Conservation (phyloP, 2,888 invertebrate genomes). For the Lissocephala sabroskyi region DNA sequence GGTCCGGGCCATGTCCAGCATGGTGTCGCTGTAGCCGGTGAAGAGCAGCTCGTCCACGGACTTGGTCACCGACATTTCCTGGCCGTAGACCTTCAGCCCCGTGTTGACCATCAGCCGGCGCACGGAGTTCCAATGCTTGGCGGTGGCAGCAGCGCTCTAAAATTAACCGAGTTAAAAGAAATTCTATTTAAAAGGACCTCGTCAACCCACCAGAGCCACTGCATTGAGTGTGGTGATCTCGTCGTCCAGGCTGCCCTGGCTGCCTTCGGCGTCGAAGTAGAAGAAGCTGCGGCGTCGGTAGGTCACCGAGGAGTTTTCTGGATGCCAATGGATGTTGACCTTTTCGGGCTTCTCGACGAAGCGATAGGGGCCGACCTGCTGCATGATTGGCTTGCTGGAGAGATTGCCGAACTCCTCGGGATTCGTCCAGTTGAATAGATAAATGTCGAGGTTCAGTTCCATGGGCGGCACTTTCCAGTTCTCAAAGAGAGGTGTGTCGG, state of each 20-base stretch:
- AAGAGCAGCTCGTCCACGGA: slow-evolving; percentile 82
- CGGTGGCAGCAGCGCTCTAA: slow-evolving; percentile 73
- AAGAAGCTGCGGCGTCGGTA: slow-evolving; percentile 80
- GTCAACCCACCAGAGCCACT: slow-evolving; percentile 82
- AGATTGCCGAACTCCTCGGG: slow-evolving; percentile 77
- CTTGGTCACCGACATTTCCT: slow-evolving; percentile 76
- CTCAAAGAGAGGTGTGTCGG: slow-evolving; percentile 77
- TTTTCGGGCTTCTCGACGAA: slow-evolving; percentile 81
- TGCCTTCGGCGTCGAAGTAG: slow-evolving; percentile 79
- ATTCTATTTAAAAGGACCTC: not conserved
- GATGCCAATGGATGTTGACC: slow-evolving; percentile 82
- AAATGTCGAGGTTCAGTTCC: slow-evolving; percentile 79
- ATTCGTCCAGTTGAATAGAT: slow-evolving; percentile 88
- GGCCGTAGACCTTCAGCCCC: slow-evolving; percentile 75
- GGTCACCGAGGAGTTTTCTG: slow-evolving; percentile 80
- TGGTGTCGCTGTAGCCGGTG: slow-evolving; percentile 84
- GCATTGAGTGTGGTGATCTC: slow-evolving; percentile 83
- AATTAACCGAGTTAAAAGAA: not conserved
- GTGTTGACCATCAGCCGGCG: slow-evolving; percentile 77
- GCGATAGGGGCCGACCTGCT: slow-evolving; percentile 77
- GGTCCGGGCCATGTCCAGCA: slow-evolving; percentile 79
- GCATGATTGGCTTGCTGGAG: slow-evolving; percentile 75
- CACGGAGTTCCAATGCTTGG: slow-evolving; percentile 76
- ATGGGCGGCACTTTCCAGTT: slow-evolving; percentile 81
- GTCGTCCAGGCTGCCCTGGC: slow-evolving; percentile 81